Conservation (phyloP, 2,797 vertebrate species). For the Kryptolebias ocellatus region DNA sequence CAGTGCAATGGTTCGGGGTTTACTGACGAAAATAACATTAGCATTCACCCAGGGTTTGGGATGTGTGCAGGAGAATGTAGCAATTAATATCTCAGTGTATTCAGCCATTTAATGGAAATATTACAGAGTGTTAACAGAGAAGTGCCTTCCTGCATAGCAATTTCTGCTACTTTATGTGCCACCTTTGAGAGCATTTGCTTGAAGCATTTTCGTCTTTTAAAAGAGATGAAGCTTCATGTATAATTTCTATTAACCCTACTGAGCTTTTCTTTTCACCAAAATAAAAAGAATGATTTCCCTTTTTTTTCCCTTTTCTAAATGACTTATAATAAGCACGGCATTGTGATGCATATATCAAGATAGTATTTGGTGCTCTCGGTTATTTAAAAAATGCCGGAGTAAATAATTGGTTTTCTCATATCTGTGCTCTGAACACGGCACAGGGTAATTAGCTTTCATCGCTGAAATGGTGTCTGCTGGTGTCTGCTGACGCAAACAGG, state of each 20-base stretch:
- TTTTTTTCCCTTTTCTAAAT: conserved; percentile 32
- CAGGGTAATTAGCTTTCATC: conserved; percentile 61
- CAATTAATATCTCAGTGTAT: conserved; percentile 74
- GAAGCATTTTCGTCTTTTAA: conserved; percentile 30
- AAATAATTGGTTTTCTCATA: conserved; percentile 72
- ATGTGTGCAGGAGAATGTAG: conserved; percentile 48
- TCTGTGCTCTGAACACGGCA: conserved; percentile 51
- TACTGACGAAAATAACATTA: conserved; percentile 67
- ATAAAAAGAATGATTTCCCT: conserved; percentile 29
- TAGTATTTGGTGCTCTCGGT: conserved; percentile 40
- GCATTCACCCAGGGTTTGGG: conserved; percentile 59
- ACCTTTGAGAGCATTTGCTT: conserved; percentile 45
- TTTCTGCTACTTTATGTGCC: conserved; percentile 44
- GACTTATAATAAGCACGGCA: conserved; percentile 47
- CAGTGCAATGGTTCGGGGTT: conserved; percentile 46
- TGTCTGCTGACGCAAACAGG: conserved; percentile 34
- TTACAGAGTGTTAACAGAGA: conserved; percentile 55
- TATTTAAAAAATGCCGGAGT: conserved; percentile 44
- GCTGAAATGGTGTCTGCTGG: conserved; percentile 49
- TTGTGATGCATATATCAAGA: conserved; percentile 33
- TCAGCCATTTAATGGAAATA: conserved; percentile 76
- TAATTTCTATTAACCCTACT: conserved; percentile 53
- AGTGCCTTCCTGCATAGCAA: conserved; percentile 41
- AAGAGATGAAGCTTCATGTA: conserved; percentile 31
- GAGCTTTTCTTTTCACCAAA: conserved; percentile 37